Evolutionary conservation across 2,888 invertebrate genomes (phyloP).

Genomic region (Acanthococcus lagerstroemiae): DNA sequence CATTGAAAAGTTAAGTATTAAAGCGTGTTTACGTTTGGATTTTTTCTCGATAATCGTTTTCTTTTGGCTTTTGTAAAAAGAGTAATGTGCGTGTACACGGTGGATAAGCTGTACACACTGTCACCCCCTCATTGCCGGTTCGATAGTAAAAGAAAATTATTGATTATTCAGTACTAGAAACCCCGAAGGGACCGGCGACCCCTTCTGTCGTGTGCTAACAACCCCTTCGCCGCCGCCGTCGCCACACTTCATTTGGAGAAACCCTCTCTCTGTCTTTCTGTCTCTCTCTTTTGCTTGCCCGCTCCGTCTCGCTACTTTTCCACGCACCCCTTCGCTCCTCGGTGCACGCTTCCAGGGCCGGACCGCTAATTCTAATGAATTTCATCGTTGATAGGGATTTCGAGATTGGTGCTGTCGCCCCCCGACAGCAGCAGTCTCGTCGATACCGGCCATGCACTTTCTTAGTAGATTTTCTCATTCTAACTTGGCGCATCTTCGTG

Average conservation of each 20-base stretch:
- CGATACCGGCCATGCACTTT: no score
- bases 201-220: background rate
- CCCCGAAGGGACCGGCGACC: conserved; percentile 11
- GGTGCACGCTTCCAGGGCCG: no score
- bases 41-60: no score
- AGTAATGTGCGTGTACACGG: no score
- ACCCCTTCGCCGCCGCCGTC: background rate
- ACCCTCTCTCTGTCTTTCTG: background rate
- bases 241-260: background rate
- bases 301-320: background rate
- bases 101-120: background rate
- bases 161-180: conserved; percentile 11
- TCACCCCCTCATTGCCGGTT: background rate
- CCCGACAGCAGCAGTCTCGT: no score
- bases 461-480: no score
- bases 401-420: no score
- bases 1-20: no score
- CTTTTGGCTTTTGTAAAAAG: no score
- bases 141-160: conserved; percentile 17
- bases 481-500: no score
- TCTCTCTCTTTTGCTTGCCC: background rate
- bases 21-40: no score
- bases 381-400: background rate
- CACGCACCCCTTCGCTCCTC: background rate
- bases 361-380: background rate